Evolutionary conservation across 2,113 vertebrate genomes (phyloP), one percentile per base, ranked within the genome.

Genomic region (Pedionomus torquatus): DNA sequence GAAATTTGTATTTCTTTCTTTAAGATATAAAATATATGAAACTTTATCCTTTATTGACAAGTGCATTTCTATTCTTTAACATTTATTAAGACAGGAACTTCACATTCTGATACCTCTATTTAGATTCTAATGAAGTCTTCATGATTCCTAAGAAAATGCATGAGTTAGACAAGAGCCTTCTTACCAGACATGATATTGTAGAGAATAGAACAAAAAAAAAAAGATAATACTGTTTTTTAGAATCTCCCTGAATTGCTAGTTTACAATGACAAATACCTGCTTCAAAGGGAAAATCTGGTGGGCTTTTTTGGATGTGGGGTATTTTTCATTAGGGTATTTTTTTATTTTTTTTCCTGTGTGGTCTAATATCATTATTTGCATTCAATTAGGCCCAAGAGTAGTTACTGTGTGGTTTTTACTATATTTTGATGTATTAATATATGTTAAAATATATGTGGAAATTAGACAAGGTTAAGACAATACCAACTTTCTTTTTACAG

Each of bases 221-320:
- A 30, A n/a, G n/a, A n/a, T n/a, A n/a, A n/a, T n/a, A n/a, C 2
- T 26, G 8, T 24, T 78, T 3, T 60, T 88, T 70, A 51, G 19
- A 90, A 71, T 58, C 10, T 54, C 18, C 10, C 21, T 30, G 28
- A 58, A 63, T 39, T 58, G 7, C 9, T 79, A 33, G 3, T 35
- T 61, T 89, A 8, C 17, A 58, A 30, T 57, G 31, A 44, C 11
- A 76, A 66, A 61, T 44, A 11, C 1, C 5, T 39, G 8, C 4
- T 37, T 77, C 63, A 76, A 57, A 24, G 4, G 52, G 37, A 88
- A 75, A 71, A 46, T 76, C 4, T 35, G 3, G 2, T 76, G 8
- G 1, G 2, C 43, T 2, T 16, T 51, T 71, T 16, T n/a, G 4
- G 4, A 48, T 15, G 2, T 23, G 30, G 1, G 7, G 12, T 44